These are phyloP conservation scores for Diadophis punctatus DNA, from an alignment of 2,113 vertebrate genomes.

Conservation along the genomic window DNA sequence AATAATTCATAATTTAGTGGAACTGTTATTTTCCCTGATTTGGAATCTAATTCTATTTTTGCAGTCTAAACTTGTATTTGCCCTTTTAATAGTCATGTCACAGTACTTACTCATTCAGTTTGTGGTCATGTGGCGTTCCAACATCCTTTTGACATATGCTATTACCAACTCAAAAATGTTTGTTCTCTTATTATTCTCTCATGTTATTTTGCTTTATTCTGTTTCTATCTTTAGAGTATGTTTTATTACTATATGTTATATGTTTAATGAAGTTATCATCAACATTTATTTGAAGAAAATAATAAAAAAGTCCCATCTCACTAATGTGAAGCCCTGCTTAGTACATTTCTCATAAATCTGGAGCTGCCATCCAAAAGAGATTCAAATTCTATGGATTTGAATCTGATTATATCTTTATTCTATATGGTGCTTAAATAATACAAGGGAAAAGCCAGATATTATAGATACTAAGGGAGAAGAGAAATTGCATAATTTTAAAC, in stretches of 20 bases:
- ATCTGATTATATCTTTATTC: background rate
- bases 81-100: background rate
- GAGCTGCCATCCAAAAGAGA: background rate
- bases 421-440: background rate
- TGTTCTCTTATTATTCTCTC: background rate
- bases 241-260: background rate
- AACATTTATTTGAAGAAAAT: background rate
- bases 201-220: background rate
- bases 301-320: background rate
- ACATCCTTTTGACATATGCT: background rate
- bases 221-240: background rate
- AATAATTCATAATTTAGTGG: background rate
- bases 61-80: background rate
- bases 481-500: background rate
- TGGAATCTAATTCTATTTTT: background rate
- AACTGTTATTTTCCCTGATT: background rate
- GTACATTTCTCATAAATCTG: too few relatives aligned
- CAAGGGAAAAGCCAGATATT: background rate
- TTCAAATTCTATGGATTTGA: background rate
- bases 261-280: background rate
- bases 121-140: background rate
- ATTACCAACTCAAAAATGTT: background rate
- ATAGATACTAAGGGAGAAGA: background rate
- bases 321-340: background rate
- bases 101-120: background rate